Conservation (phyloP, 2,888 invertebrate genomes). For the Clunio marinus region DNA sequence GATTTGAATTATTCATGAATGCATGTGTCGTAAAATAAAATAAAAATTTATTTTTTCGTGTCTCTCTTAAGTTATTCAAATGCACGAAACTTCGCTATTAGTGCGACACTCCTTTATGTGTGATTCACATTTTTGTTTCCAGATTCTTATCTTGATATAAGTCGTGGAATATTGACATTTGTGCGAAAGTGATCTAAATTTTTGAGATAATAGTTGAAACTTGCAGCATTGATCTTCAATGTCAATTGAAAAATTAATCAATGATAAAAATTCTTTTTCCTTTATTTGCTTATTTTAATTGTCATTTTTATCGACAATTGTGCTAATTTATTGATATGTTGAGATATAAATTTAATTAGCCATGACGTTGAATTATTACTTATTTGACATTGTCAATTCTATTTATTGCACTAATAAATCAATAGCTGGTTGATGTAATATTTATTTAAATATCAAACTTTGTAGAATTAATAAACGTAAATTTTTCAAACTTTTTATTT, state of each 20-base stretch:
- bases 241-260: too few relatives aligned
- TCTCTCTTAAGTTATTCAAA: conserved; percentile 27
- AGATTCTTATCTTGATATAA: too few relatives aligned
- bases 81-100: conserved; percentile 21
- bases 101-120: background rate
- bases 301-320: background rate
- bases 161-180: too few relatives aligned
- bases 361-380: conserved; percentile 34
- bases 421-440: conserved; percentile 20
- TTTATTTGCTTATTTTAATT: too few relatives aligned
- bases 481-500: background rate
- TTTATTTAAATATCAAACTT: conserved; percentile 10
- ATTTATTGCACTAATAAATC: conserved; percentile 31
- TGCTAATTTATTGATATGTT: background rate
- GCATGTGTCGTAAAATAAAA: conserved; percentile 35
- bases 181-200: too few relatives aligned
- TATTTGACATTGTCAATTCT: conserved; percentile 22
- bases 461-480: background rate
- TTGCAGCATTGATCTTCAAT: too few relatives aligned
- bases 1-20: conserved; percentile 35
- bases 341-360: conserved; percentile 9
- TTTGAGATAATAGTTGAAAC: too few relatives aligned
- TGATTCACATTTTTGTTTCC: conserved; percentile 4
- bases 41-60: conserved; percentile 9
- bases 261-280: too few relatives aligned